Base-by-base conservation (phyloP, 2,888 invertebrate genomes). In the Venusia cambrica region DNA sequence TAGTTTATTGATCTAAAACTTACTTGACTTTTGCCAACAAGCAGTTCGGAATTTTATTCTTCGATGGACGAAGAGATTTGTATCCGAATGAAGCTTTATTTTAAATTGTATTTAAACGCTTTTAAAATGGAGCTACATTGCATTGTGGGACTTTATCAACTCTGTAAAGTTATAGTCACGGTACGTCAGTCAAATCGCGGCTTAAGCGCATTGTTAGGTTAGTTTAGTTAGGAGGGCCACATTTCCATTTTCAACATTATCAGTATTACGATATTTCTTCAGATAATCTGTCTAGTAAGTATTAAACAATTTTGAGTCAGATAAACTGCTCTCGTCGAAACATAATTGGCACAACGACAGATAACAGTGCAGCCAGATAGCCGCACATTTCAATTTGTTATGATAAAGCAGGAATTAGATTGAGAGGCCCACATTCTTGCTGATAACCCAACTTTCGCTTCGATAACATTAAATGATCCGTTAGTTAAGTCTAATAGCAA, bases 341-440 rank as follows among this genome's bases (percentile, higher is more conserved):
- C 12, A 29, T 17, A 36, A 35, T 39, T 40, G 29, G 44, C 34
- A 45, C 39, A 39, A 28, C 7, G 28, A 26, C 40, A 36, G 46
- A 41, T 45, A 45, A 18, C 19, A 5, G 12, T 13, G 39, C 35
- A 29, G 19, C 13, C 8, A 44, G 39, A 44, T 39, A 33, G 26
- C 32, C 33, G 21, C 25, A 30, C 32, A 38, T 42, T 45, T 46
- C 46, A 49, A 49, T 49, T 49, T 42, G 39, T 39, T 38, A 18
- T 26, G 38, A 42, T 44, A 49, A 34, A 20, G 10, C 4, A 10
- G 8, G 11, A 21, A 9, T 33, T 33, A 10, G 15, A 28, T 27
- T 20, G 21, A 15, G 4, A 5, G 20, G 14, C 31, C 43, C 28
- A 43, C 26, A 34, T 39, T 38, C 20, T 15, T 11, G n/a, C 12